These are phyloP conservation scores for Nerophis ophidion DNA, from an alignment of 2,113 vertebrate genomes.

Conservation along the genomic window DNA sequence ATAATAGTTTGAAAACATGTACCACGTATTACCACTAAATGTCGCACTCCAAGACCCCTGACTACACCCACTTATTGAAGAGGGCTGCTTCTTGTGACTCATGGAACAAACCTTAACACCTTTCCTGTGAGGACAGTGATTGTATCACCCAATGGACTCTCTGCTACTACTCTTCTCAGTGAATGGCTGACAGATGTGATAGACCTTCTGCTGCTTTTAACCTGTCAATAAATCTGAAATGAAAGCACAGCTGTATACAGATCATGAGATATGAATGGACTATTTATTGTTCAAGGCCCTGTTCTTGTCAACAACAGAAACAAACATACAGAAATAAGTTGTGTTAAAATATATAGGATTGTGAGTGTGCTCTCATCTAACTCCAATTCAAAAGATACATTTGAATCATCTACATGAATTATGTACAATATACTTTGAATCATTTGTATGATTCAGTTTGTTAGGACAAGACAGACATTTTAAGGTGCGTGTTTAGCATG, in stretches of 20 bases:
- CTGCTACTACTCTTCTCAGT: slow-evolving; percentile 8
- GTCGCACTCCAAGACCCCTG: not conserved
- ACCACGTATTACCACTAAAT: not conserved
- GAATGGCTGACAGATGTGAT: slow-evolving; percentile 4
- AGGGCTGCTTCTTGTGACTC: slow-evolving; percentile 3
- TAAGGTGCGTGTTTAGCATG: not conserved
- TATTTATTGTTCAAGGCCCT: not conserved
- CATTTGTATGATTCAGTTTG: too few relatives aligned
- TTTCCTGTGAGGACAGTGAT: slow-evolving; percentile 4
- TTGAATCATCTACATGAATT: too few relatives aligned
- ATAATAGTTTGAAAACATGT: not conserved
- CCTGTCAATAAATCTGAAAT: slow-evolving; percentile 10
- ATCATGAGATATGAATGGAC: not conserved
- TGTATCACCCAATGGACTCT: slow-evolving; percentile 6
- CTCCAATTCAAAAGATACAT: too few relatives aligned
- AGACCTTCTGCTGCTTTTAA: slow-evolving; percentile 7
- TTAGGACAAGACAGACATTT: not conserved
- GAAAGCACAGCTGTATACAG: slow-evolving; percentile 2
- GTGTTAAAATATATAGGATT: not conserved
- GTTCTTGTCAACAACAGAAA: not conserved
- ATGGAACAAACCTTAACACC: slow-evolving; percentile 6
- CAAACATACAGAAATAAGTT: not conserved
- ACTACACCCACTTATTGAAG: not conserved
- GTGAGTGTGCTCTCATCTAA: too few relatives aligned
- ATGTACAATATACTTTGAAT: too few relatives aligned